Conservation (phyloP, 2,888 invertebrate species). For the Mythimna pallens region DNA sequence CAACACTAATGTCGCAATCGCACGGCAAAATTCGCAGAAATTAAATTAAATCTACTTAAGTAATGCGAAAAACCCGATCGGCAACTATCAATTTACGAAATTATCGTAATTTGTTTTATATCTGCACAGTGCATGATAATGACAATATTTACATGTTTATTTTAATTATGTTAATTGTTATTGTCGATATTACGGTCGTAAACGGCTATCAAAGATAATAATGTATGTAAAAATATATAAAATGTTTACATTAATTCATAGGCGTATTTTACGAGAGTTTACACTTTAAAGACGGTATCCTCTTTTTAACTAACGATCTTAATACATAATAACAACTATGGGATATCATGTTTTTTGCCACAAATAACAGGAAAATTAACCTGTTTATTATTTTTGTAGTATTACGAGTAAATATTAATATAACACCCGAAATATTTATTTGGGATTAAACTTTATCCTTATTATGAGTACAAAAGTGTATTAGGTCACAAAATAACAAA, state of each 20-base stretch:
- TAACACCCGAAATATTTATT: conserved; percentile 16
- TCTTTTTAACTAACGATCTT: conserved; percentile 5
- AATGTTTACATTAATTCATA: conserved; percentile 46
- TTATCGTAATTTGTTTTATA: conserved; percentile 70
- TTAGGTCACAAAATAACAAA: neutral
- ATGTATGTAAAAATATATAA: conserved; percentile 49
- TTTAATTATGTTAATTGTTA: conserved; percentile 75
- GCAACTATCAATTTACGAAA: conserved; percentile 63
- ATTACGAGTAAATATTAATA: too few relatives aligned
- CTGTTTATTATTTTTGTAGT: neutral
- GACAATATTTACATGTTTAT: conserved; percentile 71
- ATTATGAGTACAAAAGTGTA: neutral
- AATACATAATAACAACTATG: neutral
- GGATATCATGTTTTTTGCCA: neutral
- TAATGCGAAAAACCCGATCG: conserved; percentile 55
- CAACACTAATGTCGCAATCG: conserved; percentile 67
- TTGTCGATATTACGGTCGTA: conserved; percentile 70
- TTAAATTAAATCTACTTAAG: conserved; percentile 45
- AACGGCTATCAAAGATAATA: conserved; percentile 71
- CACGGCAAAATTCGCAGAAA: conserved; percentile 69
- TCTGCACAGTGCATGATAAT: conserved; percentile 69
- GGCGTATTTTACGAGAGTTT: conserved; percentile 39
- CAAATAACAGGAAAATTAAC: neutral
- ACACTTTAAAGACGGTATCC: conserved; percentile 5
- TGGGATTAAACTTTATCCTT: conserved; percentile 6